Percentiles rank a stretch among this genome's conserved stretches.
Evolutionary conservation across 53 echinoderm and acorn worm species (phyloP).

Genomic region (Zoroaster sp.): DNA sequence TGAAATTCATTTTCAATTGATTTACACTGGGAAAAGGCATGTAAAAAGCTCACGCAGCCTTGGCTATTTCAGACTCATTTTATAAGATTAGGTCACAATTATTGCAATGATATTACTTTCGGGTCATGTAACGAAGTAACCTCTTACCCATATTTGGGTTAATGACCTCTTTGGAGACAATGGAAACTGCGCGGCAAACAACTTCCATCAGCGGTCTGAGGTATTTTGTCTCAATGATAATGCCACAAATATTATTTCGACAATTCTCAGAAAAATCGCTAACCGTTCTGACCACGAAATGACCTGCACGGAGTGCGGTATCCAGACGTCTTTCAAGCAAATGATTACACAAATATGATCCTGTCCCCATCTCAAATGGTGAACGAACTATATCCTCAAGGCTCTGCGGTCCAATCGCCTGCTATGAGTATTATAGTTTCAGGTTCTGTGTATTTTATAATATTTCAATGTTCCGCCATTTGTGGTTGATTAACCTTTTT

Average conservation of each 20-base stretch:
- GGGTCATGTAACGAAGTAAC: too few species aligned
- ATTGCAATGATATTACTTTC: too few species aligned
- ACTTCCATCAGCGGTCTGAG: neutral
- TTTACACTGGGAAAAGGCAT: too few species aligned
- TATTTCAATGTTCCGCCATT: too few species aligned
- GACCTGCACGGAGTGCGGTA: slow-evolving; percentile 14
- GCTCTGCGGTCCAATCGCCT: neutral
- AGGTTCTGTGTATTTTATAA: neutral
- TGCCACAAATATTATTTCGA: slow-evolving; percentile 15
- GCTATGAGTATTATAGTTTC: neutral
- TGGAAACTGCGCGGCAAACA: slow-evolving; percentile 9
- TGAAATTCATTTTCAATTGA: too few species aligned
- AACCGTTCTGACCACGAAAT: slow-evolving; percentile 28
- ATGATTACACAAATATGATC: too few species aligned
- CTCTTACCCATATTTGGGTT: slow-evolving; percentile 38
- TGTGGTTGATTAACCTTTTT: too few species aligned
- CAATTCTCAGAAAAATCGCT: slow-evolving; percentile 18
- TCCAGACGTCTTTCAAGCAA: neutral
- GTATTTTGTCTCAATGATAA: neutral
- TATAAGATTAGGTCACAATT: too few species aligned
- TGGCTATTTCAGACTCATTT: too few species aligned
- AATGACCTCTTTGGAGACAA: slow-evolving; percentile 17
- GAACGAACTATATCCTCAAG: too few species aligned
- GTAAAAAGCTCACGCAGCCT: too few species aligned
- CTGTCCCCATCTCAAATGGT: too few species aligned